phyloP scores from a whole-genome alignment of 2,888 invertebrate species.

The Drosophila falleni region DNA sequence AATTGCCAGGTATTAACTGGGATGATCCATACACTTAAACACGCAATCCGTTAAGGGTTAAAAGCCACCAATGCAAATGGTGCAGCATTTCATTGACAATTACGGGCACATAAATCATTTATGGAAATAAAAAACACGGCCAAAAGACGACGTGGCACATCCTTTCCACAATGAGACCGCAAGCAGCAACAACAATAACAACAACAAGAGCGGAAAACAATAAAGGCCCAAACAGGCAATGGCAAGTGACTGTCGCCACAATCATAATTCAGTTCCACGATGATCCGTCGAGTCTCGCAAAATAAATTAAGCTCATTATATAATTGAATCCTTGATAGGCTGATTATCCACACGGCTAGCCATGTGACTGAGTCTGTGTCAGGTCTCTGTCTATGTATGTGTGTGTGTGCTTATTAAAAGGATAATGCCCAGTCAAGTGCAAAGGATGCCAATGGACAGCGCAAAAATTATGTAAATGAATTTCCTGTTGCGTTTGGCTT shows the following conservation, averaged over 20 bases:
- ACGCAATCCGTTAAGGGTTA: conserved; percentile 39
- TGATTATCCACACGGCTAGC: conserved; percentile 79
- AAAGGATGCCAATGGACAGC: conserved; percentile 73
- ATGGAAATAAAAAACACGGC: conserved; percentile 17
- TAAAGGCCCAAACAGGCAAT: conserved; percentile 24
- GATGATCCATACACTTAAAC: conserved; percentile 25
- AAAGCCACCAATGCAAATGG: conserved; percentile 55
- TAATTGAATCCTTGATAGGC: conserved; percentile 81
- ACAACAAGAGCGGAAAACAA: conserved; percentile 1
- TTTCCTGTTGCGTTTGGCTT: conserved; percentile 69
- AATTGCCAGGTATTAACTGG: conserved; percentile 23
- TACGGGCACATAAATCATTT: conserved; percentile 60
- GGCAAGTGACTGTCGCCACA: conserved; percentile 51
- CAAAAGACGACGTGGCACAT: conserved; percentile 54
- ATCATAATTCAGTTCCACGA: conserved; percentile 57
- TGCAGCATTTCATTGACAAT: conserved; percentile 61
- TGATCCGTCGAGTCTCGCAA: conserved; percentile 59
- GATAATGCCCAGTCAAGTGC: conserved; percentile 78
- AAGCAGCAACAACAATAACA: conserved; percentile 24
- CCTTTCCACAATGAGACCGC: conserved; percentile 49
- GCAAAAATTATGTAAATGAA: conserved; percentile 78
- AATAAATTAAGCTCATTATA: conserved; percentile 81
- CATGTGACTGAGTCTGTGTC: conserved; percentile 15
- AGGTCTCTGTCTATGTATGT: neutral
- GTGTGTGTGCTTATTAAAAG: conserved; percentile 66